These are phyloP conservation scores for Dasypolia templi DNA, from an alignment of 2,888 invertebrate species.

Conservation along the genomic window DNA sequence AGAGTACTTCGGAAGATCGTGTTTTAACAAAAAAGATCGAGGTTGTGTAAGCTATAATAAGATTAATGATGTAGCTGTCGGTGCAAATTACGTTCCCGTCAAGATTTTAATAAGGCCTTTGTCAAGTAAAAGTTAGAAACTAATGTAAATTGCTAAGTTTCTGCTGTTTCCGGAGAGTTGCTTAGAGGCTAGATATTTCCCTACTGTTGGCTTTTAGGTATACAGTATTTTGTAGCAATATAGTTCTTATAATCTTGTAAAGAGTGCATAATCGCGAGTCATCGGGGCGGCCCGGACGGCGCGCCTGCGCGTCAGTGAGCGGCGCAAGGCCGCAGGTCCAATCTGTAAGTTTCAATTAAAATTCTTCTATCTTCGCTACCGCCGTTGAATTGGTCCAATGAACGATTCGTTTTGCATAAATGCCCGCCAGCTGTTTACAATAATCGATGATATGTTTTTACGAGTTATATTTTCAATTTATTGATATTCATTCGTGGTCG, in stretches of 20 bases:
- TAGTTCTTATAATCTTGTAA: constrained; percentile 37
- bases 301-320: constrained; percentile 37
- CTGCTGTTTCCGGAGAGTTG: constrained; percentile 31
- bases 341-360: constrained; percentile 81
- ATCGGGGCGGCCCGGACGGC: constrained; percentile 34
- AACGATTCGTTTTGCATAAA: constrained; percentile 87
- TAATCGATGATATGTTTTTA: constrained; percentile 90
- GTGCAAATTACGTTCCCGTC: constrained; percentile 85
- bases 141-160: constrained; percentile 84
- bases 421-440: constrained; percentile 90
- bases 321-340: constrained; percentile 62
- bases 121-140: constrained; percentile 80
- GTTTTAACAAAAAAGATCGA: constrained; percentile 69
- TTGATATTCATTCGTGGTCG: constrained; percentile 86
- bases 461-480: constrained; percentile 88
- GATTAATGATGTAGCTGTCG: constrained; percentile 86
- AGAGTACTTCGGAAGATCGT: constrained; percentile 69
- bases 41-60: constrained; percentile 76
- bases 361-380: constrained; percentile 83
- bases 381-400: constrained; percentile 86
- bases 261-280: constrained; percentile 42
- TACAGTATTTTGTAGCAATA: constrained; percentile 26
- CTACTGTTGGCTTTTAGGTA: constrained; percentile 8
- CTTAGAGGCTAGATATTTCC: constrained; percentile 1
- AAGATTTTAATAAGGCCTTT: constrained; percentile 86